These are phyloP conservation scores for Triplophysa dalaica DNA, from an alignment of 2,113 vertebrate species.

Conservation along the genomic window DNA sequence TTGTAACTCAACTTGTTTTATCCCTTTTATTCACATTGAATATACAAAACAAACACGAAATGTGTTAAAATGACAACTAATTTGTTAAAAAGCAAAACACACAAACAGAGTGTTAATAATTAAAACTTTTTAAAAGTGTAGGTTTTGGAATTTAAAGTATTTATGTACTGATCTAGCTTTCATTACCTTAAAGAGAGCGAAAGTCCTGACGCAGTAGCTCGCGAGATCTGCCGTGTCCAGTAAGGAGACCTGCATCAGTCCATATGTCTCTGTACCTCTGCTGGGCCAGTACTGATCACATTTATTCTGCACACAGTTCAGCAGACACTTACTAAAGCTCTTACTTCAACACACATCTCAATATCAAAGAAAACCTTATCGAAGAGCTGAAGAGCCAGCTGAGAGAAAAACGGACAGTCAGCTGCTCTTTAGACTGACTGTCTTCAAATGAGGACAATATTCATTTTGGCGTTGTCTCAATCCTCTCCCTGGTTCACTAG, in stretches of 20 bases:
- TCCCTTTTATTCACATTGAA: no score
- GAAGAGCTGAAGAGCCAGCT: conserved; percentile 23
- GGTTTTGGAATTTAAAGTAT: not conserved
- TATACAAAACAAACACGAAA: no score
- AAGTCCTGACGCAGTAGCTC: conserved; percentile 94
- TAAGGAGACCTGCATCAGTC: conserved; percentile 92
- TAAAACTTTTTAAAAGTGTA: no score
- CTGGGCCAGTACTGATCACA: conserved; percentile 99
- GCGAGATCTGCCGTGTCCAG: conserved; percentile 94
- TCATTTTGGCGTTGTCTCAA: not conserved
- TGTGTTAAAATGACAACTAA: no score
- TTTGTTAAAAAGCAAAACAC: no score
- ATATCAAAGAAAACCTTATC: conserved; percentile 5
- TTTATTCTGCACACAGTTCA: conserved; percentile 82
- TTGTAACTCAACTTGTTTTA: no score
- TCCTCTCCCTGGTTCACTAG: not conserved
- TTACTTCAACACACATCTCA: not conserved
- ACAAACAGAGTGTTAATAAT: no score
- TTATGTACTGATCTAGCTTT: not conserved
- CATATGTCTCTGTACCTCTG: conserved; percentile 94
- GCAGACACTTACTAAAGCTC: conserved; percentile 14
- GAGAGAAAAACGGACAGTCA: conserved; percentile 13
- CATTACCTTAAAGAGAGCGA: conserved; percentile 92
- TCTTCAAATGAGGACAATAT: not conserved
- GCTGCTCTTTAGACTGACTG: conserved; percentile 15